These are phyloP conservation scores for Xenops minutus DNA, from an alignment of 2,797 vertebrate species.

Conservation along the genomic window DNA sequence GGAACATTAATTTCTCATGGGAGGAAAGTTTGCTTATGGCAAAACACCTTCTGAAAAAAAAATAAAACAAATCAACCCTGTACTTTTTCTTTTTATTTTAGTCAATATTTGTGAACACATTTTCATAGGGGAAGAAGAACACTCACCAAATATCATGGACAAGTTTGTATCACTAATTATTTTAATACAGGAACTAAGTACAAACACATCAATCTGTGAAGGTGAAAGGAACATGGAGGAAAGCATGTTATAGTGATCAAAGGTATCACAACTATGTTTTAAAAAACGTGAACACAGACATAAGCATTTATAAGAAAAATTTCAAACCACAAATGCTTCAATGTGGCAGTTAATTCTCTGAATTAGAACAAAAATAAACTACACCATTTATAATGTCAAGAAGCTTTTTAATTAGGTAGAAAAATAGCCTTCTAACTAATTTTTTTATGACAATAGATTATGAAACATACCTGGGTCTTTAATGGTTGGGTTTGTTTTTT, in stretches of 20 bases:
- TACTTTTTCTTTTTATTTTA: not conserved
- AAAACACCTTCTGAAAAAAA: not conserved
- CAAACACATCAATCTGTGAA: not conserved
- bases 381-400: not conserved
- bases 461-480: not conserved
- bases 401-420: not conserved
- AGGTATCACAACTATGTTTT: not conserved
- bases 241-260: not conserved
- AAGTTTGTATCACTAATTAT: not conserved
- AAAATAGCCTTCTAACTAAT: not conserved
- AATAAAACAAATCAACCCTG: not conserved
- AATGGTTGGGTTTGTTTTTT: rapidly evolving
- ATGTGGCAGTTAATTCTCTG: rapidly evolving
- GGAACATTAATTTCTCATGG: not conserved
- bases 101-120: rapidly evolving
- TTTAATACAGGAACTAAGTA: not conserved
- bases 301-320: not conserved
- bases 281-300: not conserved
- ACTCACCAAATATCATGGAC: too few species aligned
- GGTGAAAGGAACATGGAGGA: not conserved
- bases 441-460: not conserved
- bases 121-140: not conserved
- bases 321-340: not conserved
- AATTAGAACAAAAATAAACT: not conserved
- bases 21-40: not conserved